A percentile compares a stretch with the other conserved stretches of the same genome.
Evolutionary conservation across 2,113 vertebrate genomes (phyloP).

Genomic region (Dasyurus viverrinus): DNA sequence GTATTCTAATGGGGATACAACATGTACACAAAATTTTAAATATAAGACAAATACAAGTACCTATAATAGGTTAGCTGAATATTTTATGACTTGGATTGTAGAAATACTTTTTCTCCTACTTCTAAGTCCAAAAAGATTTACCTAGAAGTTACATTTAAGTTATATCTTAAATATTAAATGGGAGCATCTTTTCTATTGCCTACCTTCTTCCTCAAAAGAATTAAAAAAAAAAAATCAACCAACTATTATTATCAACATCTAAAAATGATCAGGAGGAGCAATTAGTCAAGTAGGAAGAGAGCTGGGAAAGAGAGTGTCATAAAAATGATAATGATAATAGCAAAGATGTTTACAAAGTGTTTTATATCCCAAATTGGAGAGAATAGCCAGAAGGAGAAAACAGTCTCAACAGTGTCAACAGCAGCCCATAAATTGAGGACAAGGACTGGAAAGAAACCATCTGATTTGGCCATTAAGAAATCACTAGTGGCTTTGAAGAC

Average conservation of each 20-base stretch:
- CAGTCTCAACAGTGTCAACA: not conserved
- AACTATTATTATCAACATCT: constrained; percentile 5
- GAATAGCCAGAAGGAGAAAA: not conserved
- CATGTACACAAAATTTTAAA: not conserved
- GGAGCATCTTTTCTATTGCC: constrained; percentile 27
- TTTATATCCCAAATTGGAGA: not conserved
- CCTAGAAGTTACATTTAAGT: constrained; percentile 59
- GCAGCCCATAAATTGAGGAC: not conserved
- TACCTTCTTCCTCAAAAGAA: constrained; percentile 11
- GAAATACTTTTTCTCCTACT: constrained; percentile 24
- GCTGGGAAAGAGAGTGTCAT: not conserved
- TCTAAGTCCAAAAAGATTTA: constrained; percentile 39
- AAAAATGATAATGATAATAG: not conserved
- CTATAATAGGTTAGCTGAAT: not conserved
- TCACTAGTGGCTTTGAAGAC: not conserved
- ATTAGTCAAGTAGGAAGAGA: not conserved
- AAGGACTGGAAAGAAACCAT: not conserved
- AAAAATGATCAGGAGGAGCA: not conserved
- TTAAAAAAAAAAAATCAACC: not conserved
- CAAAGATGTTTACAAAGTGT: not conserved
- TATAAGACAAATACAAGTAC: not conserved
- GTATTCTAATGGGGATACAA: not conserved
- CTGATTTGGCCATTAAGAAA: not conserved
- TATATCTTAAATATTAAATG: constrained; percentile 35
- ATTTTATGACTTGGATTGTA: constrained; percentile 34